Evolutionary conservation across 1,140 invertebrate species (phyloP).

Genomic region (Diorhabda carinulata): DNA sequence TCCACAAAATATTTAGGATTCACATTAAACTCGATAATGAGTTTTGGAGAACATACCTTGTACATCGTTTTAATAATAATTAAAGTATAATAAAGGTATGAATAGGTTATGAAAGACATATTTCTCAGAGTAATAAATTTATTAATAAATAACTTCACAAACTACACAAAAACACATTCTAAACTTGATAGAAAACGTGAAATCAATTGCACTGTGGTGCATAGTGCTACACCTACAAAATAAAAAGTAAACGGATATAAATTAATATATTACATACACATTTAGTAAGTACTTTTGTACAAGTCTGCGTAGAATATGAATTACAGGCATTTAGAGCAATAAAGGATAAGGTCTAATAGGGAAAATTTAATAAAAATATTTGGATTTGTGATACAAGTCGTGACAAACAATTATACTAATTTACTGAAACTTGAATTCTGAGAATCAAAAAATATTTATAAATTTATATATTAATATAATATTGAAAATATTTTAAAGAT

Average conservation of each 20-base stretch:
- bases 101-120: not conserved
- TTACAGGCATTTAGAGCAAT: too few relatives aligned
- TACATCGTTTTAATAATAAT: too few relatives aligned
- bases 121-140: conserved; percentile 8
- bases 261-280: conserved; percentile 2
- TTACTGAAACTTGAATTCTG: not conserved
- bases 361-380: too few relatives aligned
- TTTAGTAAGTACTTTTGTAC: not conserved
- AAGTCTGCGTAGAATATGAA: not conserved
- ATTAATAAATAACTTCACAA: conserved; percentile 16
- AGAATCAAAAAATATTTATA: not conserved
- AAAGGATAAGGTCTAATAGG: too few relatives aligned
- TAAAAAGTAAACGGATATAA: conserved; percentile 4
- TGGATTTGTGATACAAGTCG: too few relatives aligned
- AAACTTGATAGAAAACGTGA: conserved; percentile 12
- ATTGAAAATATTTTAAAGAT: not conserved
- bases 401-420: not conserved
- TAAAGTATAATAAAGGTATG: too few relatives aligned
- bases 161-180: conserved; percentile 17
- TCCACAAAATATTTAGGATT: too few relatives aligned
- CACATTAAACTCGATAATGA: too few relatives aligned
- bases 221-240: conserved; percentile 12
- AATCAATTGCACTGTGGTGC: conserved; percentile 15
- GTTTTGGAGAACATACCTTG: too few relatives aligned
- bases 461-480: not conserved